phyloP scores from a whole-genome alignment of 2,888 invertebrate genomes.

The Pristionchus entomophagus region DNA sequence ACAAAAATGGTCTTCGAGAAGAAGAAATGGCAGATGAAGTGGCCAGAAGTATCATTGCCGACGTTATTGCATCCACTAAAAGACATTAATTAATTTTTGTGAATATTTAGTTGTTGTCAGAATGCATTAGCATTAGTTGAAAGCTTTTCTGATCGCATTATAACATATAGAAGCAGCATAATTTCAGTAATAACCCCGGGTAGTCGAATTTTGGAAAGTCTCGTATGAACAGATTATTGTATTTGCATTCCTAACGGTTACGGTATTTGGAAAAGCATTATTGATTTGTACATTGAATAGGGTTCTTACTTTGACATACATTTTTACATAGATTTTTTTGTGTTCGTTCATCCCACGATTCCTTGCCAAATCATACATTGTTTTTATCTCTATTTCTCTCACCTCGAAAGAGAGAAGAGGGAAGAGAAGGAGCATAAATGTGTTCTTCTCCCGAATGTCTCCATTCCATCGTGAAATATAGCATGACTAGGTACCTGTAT shows the following conservation, averaged over 20 bases:
- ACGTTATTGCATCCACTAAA: slow-evolving; percentile 75
- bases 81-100: slow-evolving; percentile 31
- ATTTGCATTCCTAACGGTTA: slow-evolving; percentile 21
- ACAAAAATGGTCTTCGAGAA: slow-evolving; percentile 77
- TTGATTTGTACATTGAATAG: slow-evolving; percentile 1
- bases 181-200: slow-evolving; percentile 23
- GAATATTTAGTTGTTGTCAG: not conserved
- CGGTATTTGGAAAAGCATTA: slow-evolving; percentile 9
- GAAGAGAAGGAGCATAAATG: slow-evolving; percentile 27
- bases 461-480: not conserved
- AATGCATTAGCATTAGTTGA: not conserved
- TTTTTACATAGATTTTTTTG: too few species aligned
- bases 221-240: slow-evolving; percentile 35
- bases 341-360: not conserved
- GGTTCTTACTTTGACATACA: not conserved
- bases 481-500: not conserved
- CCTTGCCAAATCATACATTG: slow-evolving; percentile 15
- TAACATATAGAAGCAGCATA: slow-evolving; percentile 32
- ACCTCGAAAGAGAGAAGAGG: not conserved
- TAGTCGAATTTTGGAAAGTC: not conserved
- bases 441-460: slow-evolving; percentile 4
- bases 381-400: slow-evolving; percentile 18
- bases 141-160: not conserved
- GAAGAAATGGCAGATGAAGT: slow-evolving; percentile 98
- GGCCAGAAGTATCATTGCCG: slow-evolving; percentile 95